Conservation (phyloP, 1,140 invertebrate species). For the Pectinophora gossypiella region DNA sequence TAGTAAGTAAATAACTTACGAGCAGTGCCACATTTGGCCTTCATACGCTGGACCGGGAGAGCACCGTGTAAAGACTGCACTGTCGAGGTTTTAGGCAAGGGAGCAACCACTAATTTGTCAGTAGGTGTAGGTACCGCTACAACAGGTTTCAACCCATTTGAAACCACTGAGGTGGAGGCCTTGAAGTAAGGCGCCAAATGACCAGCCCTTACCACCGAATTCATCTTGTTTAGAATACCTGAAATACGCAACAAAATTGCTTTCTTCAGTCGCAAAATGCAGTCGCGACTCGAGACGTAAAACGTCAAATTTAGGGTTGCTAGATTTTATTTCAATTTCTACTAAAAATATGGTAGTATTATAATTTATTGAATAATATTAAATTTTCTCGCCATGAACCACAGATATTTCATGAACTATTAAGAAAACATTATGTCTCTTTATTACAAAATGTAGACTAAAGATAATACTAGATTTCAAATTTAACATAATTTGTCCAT, state of each 20-base stretch:
- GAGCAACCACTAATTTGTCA: slow-evolving; percentile 57
- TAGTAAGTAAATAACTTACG: slow-evolving; percentile 63
- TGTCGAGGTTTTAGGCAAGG: slow-evolving; percentile 58
- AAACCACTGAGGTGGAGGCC: slow-evolving; percentile 76
- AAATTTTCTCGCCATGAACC: too few relatives aligned
- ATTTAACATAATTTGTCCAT: too few relatives aligned
- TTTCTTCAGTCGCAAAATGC: slow-evolving; percentile 29
- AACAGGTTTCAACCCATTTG: slow-evolving; percentile 74
- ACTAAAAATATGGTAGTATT: too few relatives aligned
- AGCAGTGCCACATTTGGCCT: slow-evolving; percentile 74
- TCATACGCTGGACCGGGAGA: slow-evolving; percentile 73
- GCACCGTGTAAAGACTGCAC: slow-evolving; percentile 68
- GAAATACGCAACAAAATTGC: slow-evolving; percentile 57
- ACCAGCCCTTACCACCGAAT: slow-evolving; percentile 79
- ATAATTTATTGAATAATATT: too few relatives aligned
- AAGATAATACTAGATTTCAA: too few relatives aligned
- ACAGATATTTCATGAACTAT: too few relatives aligned
- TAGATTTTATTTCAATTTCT: too few relatives aligned
- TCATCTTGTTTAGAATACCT: slow-evolving; percentile 74
- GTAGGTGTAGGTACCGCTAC: slow-evolving; percentile 54
- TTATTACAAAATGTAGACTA: too few relatives aligned
- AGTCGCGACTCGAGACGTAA: neutral
- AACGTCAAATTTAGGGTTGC: slow-evolving; percentile 24
- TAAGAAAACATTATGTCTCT: too few relatives aligned
- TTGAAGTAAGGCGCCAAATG: slow-evolving; percentile 78